These are phyloP conservation scores for Augochlora pura DNA, from an alignment of 1,140 invertebrate species.

Conservation along the genomic window DNA sequence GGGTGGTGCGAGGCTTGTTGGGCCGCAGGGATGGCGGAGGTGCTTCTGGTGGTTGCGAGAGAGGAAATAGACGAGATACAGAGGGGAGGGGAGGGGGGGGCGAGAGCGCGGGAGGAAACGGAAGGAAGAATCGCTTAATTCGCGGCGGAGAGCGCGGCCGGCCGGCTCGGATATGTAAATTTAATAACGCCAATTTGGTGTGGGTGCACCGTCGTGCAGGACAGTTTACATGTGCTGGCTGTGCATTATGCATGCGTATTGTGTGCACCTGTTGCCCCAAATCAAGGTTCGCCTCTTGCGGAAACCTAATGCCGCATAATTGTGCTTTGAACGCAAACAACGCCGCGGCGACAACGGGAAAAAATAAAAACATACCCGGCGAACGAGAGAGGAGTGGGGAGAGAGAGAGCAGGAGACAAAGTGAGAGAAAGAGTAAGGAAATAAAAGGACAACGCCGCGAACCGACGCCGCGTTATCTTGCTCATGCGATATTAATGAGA, in stretches of 20 bases:
- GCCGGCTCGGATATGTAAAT: conserved; percentile 63
- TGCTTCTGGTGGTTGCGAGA: too few species aligned
- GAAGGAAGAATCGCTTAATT: conserved; percentile 65
- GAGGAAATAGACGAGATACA: too few species aligned
- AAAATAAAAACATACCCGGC: neutral
- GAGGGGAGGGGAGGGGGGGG: too few species aligned
- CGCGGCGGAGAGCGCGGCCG: conserved; percentile 8
- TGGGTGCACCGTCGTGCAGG: conserved; percentile 51
- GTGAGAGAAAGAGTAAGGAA: too few species aligned
- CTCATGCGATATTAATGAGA: conserved; percentile 60
- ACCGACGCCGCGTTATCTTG: conserved; percentile 45
- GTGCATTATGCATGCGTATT: conserved; percentile 70
- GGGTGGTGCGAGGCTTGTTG: too few species aligned
- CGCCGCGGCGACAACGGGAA: neutral
- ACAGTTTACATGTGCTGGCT: conserved; percentile 60
- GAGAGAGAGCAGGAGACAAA: too few species aligned
- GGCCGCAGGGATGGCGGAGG: too few species aligned
- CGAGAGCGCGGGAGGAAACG: conserved; percentile 14
- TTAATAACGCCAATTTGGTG: conserved; percentile 68
- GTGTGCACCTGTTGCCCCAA: conserved; percentile 72
- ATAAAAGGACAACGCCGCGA: too few species aligned
- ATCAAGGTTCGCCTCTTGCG: conserved; percentile 64
- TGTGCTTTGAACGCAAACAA: conserved; percentile 63
- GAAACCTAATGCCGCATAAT: conserved; percentile 66
- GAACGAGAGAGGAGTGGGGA: neutral